phyloP scores from a whole-genome alignment of 2,888 invertebrate genomes.

The Oasisia sp. region DNA sequence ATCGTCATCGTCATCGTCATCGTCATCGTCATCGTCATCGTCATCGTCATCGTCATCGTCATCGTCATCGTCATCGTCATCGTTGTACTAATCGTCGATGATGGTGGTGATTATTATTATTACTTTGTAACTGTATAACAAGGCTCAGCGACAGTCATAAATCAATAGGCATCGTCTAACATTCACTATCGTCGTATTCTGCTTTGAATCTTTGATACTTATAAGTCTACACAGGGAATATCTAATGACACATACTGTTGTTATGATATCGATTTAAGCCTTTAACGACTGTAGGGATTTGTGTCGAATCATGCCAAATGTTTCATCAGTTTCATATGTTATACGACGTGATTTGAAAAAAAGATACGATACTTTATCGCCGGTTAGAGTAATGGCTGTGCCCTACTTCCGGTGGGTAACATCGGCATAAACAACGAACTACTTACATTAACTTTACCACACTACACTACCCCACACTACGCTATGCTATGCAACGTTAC shows the following conservation, averaged over 20 bases:
- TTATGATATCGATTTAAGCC: not conserved
- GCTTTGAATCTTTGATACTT: not conserved
- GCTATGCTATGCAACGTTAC: too few relatives aligned
- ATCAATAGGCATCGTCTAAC: conserved; percentile 28
- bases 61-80: too few relatives aligned
- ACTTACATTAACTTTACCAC: too few relatives aligned
- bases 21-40: too few relatives aligned
- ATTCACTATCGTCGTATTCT: conserved; percentile 14
- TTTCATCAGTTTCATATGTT: not conserved
- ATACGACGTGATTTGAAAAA: not conserved
- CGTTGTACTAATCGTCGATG: not conserved
- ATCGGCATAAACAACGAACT: not conserved
- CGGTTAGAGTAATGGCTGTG: not conserved
- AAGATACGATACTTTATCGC: not conserved
- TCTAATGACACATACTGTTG: not conserved
- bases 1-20: too few relatives aligned
- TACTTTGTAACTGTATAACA: not conserved
- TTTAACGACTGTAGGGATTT: not conserved
- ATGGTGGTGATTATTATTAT: too few relatives aligned
- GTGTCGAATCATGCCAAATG: not conserved
- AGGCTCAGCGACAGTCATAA: not conserved
- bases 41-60: too few relatives aligned
- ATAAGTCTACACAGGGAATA: too few relatives aligned
- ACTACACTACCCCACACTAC: too few relatives aligned
- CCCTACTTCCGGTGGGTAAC: not conserved